Evolutionary conservation across 2,888 invertebrate species (phyloP).

Genomic region (Dusona sp.): DNA sequence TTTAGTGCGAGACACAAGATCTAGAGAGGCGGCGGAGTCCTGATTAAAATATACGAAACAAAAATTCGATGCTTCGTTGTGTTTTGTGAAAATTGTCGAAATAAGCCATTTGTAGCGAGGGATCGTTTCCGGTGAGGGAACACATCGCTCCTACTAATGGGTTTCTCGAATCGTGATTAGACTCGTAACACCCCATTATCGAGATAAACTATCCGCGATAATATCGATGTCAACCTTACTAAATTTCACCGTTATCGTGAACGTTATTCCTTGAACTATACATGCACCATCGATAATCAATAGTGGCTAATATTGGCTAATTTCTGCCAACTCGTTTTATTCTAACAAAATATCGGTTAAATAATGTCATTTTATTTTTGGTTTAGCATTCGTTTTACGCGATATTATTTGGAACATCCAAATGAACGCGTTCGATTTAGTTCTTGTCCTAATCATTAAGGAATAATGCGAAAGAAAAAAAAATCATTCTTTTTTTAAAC

Average conservation of each 20-base stretch:
- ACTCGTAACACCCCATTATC: slow-evolving; percentile 65
- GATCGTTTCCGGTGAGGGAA: slow-evolving; percentile 10
- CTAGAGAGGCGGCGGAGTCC: neutral
- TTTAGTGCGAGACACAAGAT: neutral
- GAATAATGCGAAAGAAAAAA: neutral
- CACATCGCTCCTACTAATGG: slow-evolving; percentile 57
- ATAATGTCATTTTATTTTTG: neutral
- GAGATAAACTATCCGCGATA: slow-evolving; percentile 62
- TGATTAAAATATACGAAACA: neutral
- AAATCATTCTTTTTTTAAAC: neutral
- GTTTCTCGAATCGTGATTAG: slow-evolving; percentile 65
- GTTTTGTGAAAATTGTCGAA: neutral
- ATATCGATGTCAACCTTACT: slow-evolving; percentile 60
- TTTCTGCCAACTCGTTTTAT: neutral
- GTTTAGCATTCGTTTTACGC: neutral
- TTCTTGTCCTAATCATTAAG: neutral
- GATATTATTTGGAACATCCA: neutral
- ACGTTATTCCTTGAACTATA: slow-evolving; percentile 34
- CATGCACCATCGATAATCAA: slow-evolving; percentile 47
- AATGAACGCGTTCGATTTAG: no score
- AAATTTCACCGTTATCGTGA: slow-evolving; percentile 60
- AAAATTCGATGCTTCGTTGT: neutral
- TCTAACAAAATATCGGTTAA: neutral
- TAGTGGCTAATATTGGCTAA: slow-evolving; percentile 31
- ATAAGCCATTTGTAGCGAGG: slow-evolving; percentile 26